These are phyloP conservation scores for Semotilus atromaculatus DNA, from an alignment of 2,797 vertebrate species.

Conservation along the genomic window DNA sequence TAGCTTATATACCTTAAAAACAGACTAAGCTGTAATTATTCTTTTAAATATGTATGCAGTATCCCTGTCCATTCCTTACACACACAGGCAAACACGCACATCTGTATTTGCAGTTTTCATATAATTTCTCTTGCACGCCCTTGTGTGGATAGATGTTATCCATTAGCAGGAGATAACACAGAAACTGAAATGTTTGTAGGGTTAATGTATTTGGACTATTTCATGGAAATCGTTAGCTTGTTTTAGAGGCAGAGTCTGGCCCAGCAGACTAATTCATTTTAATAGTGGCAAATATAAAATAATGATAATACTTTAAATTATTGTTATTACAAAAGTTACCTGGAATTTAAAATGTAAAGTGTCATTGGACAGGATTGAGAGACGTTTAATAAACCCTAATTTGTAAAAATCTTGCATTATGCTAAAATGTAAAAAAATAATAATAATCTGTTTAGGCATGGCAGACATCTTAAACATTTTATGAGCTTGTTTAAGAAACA, in stretches of 20 bases:
- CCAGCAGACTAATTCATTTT: not conserved
- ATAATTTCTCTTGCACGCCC: not conserved
- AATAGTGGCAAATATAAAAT: not conserved
- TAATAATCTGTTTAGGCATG: not conserved
- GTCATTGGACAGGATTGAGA: not conserved
- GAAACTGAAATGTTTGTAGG: slow-evolving; percentile 13
- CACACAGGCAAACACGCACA: slow-evolving; percentile 13
- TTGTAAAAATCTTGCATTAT: not conserved
- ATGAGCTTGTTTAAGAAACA: not conserved
- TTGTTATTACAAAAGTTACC: not conserved
- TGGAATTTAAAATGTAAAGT: not conserved
- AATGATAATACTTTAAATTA: not conserved
- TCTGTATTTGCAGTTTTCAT: slow-evolving; percentile 27
- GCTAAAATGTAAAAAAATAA: not conserved
- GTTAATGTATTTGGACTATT: not conserved
- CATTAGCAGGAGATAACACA: slow-evolving; percentile 4
- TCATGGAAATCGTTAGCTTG: not conserved
- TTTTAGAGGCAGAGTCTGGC: not conserved
- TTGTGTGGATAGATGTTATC: not conserved
- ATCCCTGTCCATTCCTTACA: slow-evolving; percentile 1
- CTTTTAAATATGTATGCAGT: slow-evolving; percentile 23
- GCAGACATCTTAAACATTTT: not conserved
- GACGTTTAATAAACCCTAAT: not conserved
- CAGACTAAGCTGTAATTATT: slow-evolving; percentile 37
- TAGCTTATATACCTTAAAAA: slow-evolving; percentile 29